Evolutionary conservation across 2,113 vertebrate genomes (phyloP).

Genomic region (Thinocorus orbignyianus): DNA sequence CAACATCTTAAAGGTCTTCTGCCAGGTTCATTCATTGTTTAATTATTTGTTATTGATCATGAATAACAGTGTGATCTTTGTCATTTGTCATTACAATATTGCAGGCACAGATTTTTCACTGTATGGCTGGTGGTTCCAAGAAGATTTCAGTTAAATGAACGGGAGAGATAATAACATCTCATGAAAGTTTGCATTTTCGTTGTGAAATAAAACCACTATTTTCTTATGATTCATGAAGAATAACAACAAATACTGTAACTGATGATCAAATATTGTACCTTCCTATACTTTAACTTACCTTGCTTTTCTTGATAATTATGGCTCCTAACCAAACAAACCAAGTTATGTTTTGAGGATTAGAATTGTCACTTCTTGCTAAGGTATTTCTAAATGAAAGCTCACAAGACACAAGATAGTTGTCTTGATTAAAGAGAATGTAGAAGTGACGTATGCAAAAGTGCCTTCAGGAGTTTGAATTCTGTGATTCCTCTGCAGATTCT

Average conservation of each 20-base stretch:
- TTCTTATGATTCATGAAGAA: not conserved
- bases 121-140: not conserved
- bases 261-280: not conserved
- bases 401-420: not conserved
- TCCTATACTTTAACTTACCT: not conserved
- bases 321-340: not conserved
- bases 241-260: not conserved
- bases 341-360: not conserved
- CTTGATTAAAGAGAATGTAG: not conserved
- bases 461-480: not conserved
- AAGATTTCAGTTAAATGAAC: conserved; percentile 10
- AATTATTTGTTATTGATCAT: conserved; percentile 73
- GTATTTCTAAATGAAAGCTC: not conserved
- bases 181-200: not conserved
- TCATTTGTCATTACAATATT: conserved; percentile 61
- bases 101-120: conserved; percentile 37
- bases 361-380: not conserved
- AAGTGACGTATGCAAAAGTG: not conserved
- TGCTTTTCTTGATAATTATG: not conserved
- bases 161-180: not conserved
- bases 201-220: not conserved
- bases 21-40: conserved; percentile 78
- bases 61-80: conserved; percentile 62
- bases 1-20: conserved; percentile 81
- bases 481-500: not conserved